These are phyloP conservation scores for Callionymus lyra DNA, from an alignment of 2,113 vertebrate species.

Conservation along the genomic window DNA sequence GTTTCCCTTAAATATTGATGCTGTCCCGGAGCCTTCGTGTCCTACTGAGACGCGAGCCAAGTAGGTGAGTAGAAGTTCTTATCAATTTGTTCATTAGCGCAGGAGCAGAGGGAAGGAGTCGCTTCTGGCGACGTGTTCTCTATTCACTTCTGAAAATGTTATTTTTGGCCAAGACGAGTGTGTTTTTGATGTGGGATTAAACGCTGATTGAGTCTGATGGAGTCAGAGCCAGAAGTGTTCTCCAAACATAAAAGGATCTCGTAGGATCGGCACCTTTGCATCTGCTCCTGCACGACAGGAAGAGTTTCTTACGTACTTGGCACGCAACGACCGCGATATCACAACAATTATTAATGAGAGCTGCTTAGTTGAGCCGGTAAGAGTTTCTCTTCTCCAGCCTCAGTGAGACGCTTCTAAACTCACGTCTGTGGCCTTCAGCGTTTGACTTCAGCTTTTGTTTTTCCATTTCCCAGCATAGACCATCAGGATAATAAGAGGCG, in stretches of 20 bases:
- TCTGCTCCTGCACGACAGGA: conserved; percentile 40
- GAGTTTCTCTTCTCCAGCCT: too few relatives aligned
- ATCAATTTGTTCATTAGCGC: conserved; percentile 72
- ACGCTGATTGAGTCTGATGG: conserved; percentile 56
- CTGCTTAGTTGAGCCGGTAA: conserved; percentile 41
- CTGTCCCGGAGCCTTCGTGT: conserved; percentile 67
- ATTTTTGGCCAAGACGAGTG: conserved; percentile 65
- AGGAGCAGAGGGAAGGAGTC: conserved; percentile 55
- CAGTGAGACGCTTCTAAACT: too few relatives aligned
- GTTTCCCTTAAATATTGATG: conserved; percentile 74
- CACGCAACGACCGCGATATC: conserved; percentile 47
- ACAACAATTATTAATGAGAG: conserved; percentile 57
- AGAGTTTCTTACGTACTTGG: conserved; percentile 36
- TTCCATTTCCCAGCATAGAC: too few relatives aligned
- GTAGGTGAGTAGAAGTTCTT: conserved; percentile 70
- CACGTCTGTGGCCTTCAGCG: too few relatives aligned
- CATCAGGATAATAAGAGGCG: too few relatives aligned
- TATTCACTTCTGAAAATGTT: conserved; percentile 71
- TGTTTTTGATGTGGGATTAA: conserved; percentile 67
- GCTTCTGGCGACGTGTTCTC: conserved; percentile 67
- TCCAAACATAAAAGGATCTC: conserved; percentile 59
- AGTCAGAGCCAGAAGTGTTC: conserved; percentile 46
- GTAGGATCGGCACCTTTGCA: conserved; percentile 56
- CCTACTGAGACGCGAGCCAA: conserved; percentile 64
- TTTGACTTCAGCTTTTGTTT: too few relatives aligned